A percentile compares a stretch with the other conserved stretches of the same genome.
Evolutionary conservation across 2,113 vertebrate genomes (phyloP).

Genomic region (Spermophilus dauricus): DNA sequence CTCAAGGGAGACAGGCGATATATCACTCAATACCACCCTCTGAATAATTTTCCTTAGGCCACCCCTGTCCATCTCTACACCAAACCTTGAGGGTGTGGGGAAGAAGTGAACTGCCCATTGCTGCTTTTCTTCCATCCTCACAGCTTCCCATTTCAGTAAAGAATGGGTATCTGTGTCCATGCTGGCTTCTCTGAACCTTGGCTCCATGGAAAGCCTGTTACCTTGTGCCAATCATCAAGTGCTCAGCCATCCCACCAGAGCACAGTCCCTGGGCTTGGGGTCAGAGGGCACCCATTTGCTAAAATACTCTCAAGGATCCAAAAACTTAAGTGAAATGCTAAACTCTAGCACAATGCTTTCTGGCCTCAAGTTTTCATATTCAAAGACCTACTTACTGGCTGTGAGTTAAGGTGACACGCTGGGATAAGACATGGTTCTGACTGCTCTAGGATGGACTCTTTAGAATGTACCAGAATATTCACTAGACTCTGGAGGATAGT

Average conservation of each 20-base stretch:
- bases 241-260: neutral
- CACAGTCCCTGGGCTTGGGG: neutral
- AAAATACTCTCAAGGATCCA: neutral
- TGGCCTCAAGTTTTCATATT: neutral
- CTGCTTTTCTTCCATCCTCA: accelerated
- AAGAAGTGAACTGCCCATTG: accelerated
- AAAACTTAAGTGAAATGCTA: neutral
- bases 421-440: neutral
- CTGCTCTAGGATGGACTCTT: neutral
- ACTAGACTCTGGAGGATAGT: neutral
- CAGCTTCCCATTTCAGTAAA: neutral
- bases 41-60: neutral
- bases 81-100: accelerated
- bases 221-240: neutral
- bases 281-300: accelerated
- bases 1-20: neutral
- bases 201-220: neutral
- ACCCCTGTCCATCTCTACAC: neutral
- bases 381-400: neutral
- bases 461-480: neutral
- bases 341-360: neutral
- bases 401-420: too few relatives aligned
- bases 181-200: neutral
- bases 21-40: neutral
- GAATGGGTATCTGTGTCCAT: neutral